phyloP scores from a whole-genome alignment of 2,797 vertebrate genomes.

The Coluber constrictor region DNA sequence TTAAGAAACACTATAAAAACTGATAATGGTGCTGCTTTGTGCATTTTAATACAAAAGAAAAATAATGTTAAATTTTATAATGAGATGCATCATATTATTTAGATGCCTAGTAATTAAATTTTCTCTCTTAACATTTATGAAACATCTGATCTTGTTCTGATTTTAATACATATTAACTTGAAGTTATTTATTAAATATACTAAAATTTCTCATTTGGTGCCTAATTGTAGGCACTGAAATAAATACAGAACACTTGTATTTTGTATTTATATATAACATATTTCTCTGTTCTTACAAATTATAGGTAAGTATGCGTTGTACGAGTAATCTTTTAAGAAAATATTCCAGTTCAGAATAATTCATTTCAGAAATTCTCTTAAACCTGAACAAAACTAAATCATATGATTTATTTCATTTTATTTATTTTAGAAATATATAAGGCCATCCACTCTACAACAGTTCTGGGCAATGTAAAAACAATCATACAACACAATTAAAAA shows the following conservation, averaged over 20 bases:
- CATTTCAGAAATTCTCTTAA: conserved; percentile 1
- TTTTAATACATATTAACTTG: not conserved
- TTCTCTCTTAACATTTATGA: not conserved
- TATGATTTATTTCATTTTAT: not conserved
- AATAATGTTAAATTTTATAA: not conserved
- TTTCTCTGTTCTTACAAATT: not conserved
- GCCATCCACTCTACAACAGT: not conserved
- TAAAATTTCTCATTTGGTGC: not conserved
- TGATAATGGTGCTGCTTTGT: not conserved
- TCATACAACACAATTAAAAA: not conserved
- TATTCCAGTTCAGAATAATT: not conserved
- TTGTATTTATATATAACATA: not conserved
- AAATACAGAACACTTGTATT: not conserved
- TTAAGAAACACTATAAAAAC: not conserved
- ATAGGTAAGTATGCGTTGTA: not conserved
- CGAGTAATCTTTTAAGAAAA: not conserved
- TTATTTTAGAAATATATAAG: not conserved
- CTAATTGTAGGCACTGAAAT: not conserved
- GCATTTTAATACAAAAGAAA: not conserved
- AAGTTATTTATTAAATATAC: not conserved
- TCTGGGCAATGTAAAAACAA: not conserved
- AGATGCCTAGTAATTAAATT: not conserved
- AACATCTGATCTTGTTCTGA: not conserved
- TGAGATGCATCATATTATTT: not conserved
- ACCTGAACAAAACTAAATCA: not conserved